Base-by-base conservation (phyloP, 1,140 invertebrate species). In the Drosophila equinoxialis region DNA sequence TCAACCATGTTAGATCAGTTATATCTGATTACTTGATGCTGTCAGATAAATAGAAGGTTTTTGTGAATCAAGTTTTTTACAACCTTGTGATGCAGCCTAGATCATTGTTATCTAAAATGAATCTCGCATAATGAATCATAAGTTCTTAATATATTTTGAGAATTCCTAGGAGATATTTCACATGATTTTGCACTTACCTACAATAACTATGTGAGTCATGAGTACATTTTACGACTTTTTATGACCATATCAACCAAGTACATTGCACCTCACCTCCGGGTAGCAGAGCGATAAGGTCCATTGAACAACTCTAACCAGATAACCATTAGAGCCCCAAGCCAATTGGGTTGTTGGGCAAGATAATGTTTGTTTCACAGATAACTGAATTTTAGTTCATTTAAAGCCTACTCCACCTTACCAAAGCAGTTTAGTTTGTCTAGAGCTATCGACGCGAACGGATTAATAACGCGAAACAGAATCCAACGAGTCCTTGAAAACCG, bases 241-340 rank as follows among this genome's bases (percentile, higher is more conserved):
- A 41, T 65, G 20, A 30, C 26, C 58, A 10, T 30, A 30, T 30
- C 30, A 39, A 13, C 20, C 7, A 26, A 51, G 45, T 17, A 58
- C 33, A 26, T 30, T 67, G 60, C 30, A 68, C 74, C 63, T 71
- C 75, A 11, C 35, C 14, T 33, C 48, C 63, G 81, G 86, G 57
- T 82, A 81, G 48, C 11, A 37, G 11, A 66, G 55, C 55, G 81
- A 83, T 83, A 83, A 83, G 74, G 76, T 72, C 79, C 68, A 78
- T 71, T 75, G 59, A 85, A 78, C 76, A 63, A 65, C 57, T 51
- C 67, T 37, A 54, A 13, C 37, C 59, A 23, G 59, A 57, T 65
- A 67, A 72, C 42, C 17, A 68, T 68, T 39, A 39, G 37, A 68
- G 55, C 3, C 2, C 37, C 37, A 39, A 17, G 17, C 42, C 48